Percentiles rank a stretch among this genome's conserved stretches.
Evolutionary conservation across 2,113 vertebrate genomes (phyloP).

Genomic region (Chiloscyllium plagiosum): DNA sequence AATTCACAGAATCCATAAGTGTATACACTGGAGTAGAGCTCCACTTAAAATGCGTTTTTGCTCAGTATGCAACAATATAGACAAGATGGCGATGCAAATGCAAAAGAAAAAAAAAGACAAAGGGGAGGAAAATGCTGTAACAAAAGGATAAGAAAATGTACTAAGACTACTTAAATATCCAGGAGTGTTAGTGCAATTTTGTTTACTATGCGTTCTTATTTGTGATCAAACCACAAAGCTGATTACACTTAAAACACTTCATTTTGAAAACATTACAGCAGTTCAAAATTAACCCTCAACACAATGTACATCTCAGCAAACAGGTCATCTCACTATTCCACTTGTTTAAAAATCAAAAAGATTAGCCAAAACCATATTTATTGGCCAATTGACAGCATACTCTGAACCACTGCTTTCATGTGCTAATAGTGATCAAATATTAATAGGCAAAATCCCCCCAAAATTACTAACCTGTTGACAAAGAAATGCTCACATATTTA

Average conservation of each 20-base stretch:
- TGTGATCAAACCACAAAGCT: slow-evolving; percentile 13
- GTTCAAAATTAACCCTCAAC: background rate
- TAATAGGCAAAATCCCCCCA: background rate
- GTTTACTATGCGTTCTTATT: slow-evolving; percentile 3
- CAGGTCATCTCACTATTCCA: background rate
- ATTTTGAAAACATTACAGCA: background rate
- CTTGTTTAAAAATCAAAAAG: background rate
- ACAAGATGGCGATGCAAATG: background rate
- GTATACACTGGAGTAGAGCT: background rate
- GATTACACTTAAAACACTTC: slow-evolving; percentile 20
- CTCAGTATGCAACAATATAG: background rate
- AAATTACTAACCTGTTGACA: background rate
- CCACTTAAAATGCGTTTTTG: background rate
- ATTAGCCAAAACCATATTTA: background rate
- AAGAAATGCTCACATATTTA: too few species aligned
- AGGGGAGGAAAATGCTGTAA: background rate
- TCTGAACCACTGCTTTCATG: background rate
- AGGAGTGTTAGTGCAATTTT: background rate
- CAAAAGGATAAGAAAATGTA: background rate
- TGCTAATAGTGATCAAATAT: too few species aligned
- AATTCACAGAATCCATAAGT: background rate
- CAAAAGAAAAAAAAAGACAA: background rate
- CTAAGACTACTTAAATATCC: background rate
- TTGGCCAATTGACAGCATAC: background rate
- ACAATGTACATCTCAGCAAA: too few species aligned